Percentiles rank a stretch among this genome's conserved stretches.
phyloP scores from a whole-genome alignment of 1,140 invertebrate genomes.

The Coptotermes formosanus region DNA sequence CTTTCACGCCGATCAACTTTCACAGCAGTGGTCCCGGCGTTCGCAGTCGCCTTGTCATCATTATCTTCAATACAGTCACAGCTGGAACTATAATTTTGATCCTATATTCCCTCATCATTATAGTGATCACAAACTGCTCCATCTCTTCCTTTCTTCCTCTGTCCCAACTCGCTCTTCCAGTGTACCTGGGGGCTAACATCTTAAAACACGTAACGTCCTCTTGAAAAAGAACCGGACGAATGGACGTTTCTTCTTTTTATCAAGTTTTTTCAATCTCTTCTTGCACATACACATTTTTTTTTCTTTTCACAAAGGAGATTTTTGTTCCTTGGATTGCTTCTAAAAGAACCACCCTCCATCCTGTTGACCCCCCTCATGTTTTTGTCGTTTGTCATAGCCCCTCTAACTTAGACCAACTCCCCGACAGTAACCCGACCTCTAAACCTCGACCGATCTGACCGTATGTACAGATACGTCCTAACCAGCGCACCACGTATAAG shows the following conservation, averaged over 20 bases:
- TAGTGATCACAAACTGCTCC: neutral
- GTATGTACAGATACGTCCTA: neutral
- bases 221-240: neutral
- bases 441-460: neutral
- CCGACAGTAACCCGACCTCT: neutral
- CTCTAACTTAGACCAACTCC: neutral
- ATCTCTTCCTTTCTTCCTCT: neutral
- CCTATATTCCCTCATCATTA: neutral
- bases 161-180: neutral
- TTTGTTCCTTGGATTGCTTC: slow-evolving; percentile 2
- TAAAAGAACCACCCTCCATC: neutral
- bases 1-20: neutral
- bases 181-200: neutral
- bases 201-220: neutral
- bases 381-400: neutral
- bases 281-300: neutral
- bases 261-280: slow-evolving; percentile 2
- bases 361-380: neutral
- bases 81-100: neutral
- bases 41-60: neutral
- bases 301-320: neutral
- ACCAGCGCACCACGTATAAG: too few relatives aligned
- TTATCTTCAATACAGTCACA: neutral
- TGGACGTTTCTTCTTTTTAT: neutral
- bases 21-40: neutral